A percentile compares a stretch with the other conserved stretches of the same genome.
phyloP scores from a whole-genome alignment of 1,140 invertebrate genomes.

The Ctenoplectra terminalis region DNA sequence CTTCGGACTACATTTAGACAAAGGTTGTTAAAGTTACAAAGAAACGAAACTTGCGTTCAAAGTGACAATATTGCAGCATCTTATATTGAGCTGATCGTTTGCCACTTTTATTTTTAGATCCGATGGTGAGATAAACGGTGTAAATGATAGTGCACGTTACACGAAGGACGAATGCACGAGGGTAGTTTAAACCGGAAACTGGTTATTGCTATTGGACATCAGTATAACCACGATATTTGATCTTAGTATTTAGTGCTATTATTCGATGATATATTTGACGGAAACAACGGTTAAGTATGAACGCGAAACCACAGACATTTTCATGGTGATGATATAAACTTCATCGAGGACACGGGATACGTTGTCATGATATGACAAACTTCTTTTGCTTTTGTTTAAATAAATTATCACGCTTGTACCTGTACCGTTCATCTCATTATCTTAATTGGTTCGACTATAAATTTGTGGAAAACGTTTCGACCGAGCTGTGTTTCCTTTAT shows the following conservation, averaged over 20 bases:
- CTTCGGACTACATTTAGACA: background rate
- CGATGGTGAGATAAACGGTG: background rate
- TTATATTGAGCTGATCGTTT: background rate
- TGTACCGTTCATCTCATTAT: background rate
- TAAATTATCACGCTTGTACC: background rate
- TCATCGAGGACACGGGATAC: background rate
- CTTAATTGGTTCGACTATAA: background rate
- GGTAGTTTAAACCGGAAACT: conserved; percentile 13
- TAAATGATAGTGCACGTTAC: conserved; percentile 21
- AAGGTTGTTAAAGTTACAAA: background rate
- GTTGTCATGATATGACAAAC: background rate
- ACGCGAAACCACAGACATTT: background rate
- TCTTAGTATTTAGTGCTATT: conserved; percentile 12
- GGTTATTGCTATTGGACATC: conserved; percentile 7
- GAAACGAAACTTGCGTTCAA: background rate
- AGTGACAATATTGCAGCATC: background rate
- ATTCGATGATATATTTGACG: conserved; percentile 3
- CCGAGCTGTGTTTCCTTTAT: too few relatives aligned
- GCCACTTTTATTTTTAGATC: conserved; percentile 7
- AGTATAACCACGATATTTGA: conserved; percentile 6
- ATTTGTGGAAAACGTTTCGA: too few relatives aligned
- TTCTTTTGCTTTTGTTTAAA: too few relatives aligned
- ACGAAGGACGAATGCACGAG: background rate
- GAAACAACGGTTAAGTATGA: background rate
- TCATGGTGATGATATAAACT: background rate